Base-by-base conservation (phyloP, 2,888 invertebrate genomes). In the Dasysyrphus albostriatus region DNA sequence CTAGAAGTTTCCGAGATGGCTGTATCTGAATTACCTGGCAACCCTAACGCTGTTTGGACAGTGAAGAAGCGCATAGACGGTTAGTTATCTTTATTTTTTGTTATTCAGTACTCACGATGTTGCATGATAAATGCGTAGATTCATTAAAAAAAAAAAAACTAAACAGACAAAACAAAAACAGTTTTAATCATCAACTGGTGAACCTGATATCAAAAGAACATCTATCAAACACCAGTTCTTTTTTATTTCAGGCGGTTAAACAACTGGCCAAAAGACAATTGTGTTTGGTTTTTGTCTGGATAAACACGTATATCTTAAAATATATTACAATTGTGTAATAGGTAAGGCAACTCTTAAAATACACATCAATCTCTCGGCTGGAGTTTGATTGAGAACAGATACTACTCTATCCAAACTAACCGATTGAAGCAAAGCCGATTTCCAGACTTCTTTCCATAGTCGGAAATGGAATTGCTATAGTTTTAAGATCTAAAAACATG, bases 1-100 rank as follows among this genome's bases (percentile, higher is more conserved):
- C 94, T 99, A 69, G 99, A 99, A 94, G 99, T 99, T 1, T 98
- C 98, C 0, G 99, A 99, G 93, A 99, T 99, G 99, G 99, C 99
- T 81, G 99, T 99, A 3, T 99, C 99, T 32, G 99, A 99, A 93
- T 94, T 99, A 89, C 99, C 99, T n/a, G 99, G 99, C 91, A 99
- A 98, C 91, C 99, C 99, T 3, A 99, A 99, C 94, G 99, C 99
- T 90, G 99, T 99, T 2, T 99, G 99, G 99, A 99, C 99, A 39
- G 99, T 99, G 24, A 98, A 98, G 92, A 95, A 97, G 90, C 96
- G 98, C 92, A 95, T 97, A 91, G 99, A 99, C 94, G 99, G 99
- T 99, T 93, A 96, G 96, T 94, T 89, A 47, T 65, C 6, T 16
- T 32, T 14, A 9, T 29, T 63, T 42, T 29, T 29, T 29, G 7